Evolutionary conservation across 2,797 vertebrate genomes (phyloP).

Genomic region (Vespertilio murinus): DNA sequence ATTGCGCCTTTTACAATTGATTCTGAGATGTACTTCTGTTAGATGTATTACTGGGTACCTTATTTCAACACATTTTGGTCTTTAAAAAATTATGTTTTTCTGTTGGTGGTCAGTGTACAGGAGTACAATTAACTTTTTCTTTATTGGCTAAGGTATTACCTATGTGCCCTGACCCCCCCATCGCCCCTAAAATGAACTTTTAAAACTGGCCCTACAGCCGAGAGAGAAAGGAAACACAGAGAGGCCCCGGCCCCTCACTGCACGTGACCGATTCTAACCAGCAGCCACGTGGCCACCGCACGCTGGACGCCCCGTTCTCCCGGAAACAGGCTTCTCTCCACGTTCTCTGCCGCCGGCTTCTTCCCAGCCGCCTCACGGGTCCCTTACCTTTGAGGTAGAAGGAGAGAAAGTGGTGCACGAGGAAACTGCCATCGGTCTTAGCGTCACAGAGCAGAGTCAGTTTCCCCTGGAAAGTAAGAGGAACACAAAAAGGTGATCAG

Average conservation of each 20-base stretch:
- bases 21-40: neutral
- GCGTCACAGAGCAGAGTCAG: slow-evolving; percentile 89
- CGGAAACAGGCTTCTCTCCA: neutral
- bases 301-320: neutral
- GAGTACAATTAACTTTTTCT: neutral
- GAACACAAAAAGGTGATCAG: neutral
- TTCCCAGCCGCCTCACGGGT: neutral
- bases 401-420: slow-evolving; percentile 95
- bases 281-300: neutral
- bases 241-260: neutral
- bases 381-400: slow-evolving; percentile 93
- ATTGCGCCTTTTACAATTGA: neutral
- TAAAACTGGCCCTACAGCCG: neutral
- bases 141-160: too few species aligned
- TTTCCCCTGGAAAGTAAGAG: slow-evolving; percentile 84
- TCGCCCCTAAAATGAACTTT: neutral
- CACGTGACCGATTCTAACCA: neutral
- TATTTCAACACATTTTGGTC: neutral
- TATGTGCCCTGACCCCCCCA: too few species aligned
- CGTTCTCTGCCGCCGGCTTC: neutral
- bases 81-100: neutral
- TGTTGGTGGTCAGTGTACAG: neutral
- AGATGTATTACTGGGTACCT: neutral
- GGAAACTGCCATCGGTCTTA: slow-evolving; percentile 93
- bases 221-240: neutral